phyloP scores from a whole-genome alignment of 2,888 invertebrate genomes.

The Drosophila mercatorum region DNA sequence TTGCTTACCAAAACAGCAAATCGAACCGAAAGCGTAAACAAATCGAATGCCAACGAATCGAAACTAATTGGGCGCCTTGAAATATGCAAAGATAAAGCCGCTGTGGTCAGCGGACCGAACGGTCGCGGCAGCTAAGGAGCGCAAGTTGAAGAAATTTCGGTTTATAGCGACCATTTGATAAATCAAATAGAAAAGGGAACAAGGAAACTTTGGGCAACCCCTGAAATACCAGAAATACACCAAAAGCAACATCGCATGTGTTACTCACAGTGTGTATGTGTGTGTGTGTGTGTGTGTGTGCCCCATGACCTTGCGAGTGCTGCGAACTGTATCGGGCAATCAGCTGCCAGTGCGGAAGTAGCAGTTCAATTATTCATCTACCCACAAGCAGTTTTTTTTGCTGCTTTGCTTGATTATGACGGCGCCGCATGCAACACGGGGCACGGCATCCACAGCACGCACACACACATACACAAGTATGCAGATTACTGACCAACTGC shows the following conservation, averaged over 20 bases:
- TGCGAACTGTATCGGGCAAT: conserved; percentile 55
- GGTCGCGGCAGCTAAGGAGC: conserved; percentile 8
- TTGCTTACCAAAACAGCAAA: conserved; percentile 51
- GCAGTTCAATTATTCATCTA: conserved; percentile 77
- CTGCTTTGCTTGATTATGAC: conserved; percentile 53
- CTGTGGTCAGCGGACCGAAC: conserved; percentile 55
- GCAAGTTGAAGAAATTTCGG: conserved; percentile 35
- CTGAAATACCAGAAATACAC: conserved; percentile 8
- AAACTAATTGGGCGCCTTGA: conserved; percentile 75
- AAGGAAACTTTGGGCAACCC: conserved; percentile 20
- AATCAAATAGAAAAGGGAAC: conserved; percentile 56
- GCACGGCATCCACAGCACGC: conserved; percentile 20
- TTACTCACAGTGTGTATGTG: neutral
- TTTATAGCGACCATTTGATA: conserved; percentile 65
- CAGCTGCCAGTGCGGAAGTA: conserved; percentile 70
- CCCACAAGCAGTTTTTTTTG: conserved; percentile 20
- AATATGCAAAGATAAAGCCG: conserved; percentile 76
- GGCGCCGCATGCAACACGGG: conserved; percentile 43
- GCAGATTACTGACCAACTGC: conserved; percentile 32
- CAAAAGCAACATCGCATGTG: neutral
- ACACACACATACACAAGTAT: conserved; percentile 14
- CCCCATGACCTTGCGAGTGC: conserved; percentile 44
- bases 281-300: conserved; percentile 7
- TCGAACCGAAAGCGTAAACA: conserved; percentile 48
- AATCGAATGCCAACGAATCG: conserved; percentile 72